Evolutionary conservation across 1,140 invertebrate genomes (phyloP), one percentile per base, ranked within the genome.

Genomic region (Halyomorpha halys): DNA sequence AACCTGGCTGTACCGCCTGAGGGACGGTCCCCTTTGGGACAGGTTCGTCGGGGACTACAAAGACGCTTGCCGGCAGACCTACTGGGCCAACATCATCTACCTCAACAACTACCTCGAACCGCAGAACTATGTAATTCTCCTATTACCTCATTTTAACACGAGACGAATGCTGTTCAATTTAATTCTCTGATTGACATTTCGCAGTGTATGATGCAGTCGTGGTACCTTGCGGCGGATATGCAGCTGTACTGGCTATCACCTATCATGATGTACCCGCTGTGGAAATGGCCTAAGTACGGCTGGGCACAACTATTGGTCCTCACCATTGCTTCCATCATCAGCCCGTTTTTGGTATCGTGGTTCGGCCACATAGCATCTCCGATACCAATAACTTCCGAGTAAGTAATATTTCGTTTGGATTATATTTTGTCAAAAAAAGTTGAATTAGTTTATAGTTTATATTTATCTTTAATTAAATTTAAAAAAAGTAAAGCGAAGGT

Each of bases 11-110:
- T 70, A 72, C 3, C 68, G 73, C 21, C 6, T 77, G 0, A 74
- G 75, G 14, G 70, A 73, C 19, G 77, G 78, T 3, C 74, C 78
- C 5, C 47, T 71, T 0, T 79, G 77, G 76, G 65, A 75, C 16
- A 44, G 18, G 8, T 65, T 69, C 0, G 69, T 72, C 1, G 49
- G 64, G 3, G 44, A 30, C 11, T 64, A 70, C 6, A 60, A 65
- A 13, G 21, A 71, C 1, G 66, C 66, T 49, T 83, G 81, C 68
- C 64, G 71, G 49, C 56, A 73, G 4, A 75, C 77, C 64, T 83
- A 82, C 82, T 84, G 82, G 82, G 67, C 73, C 4, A 79, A 80
- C 67, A 61, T 84, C 3, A 71, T 84, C 0, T 83, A 82, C 67
- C 68, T 84, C 15, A 83, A 83, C 68, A 85, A 84, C 69, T 76